A percentile compares a stretch with the other conserved stretches of the same genome.
Conservation (phyloP, 2,888 invertebrate genomes). For the Tenthredo scrophulariae region DNA sequence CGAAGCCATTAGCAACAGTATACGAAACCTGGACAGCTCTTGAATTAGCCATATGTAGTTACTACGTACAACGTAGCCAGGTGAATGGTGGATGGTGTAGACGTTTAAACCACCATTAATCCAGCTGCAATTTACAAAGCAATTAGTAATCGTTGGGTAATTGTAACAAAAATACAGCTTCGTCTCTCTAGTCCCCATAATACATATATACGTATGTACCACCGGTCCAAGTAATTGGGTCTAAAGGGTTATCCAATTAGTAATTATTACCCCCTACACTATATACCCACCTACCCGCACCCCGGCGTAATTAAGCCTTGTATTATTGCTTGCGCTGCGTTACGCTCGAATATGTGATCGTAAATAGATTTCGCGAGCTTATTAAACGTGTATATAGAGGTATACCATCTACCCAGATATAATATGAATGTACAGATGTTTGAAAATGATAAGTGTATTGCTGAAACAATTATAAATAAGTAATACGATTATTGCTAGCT, state of each 20-base stretch:
- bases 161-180: constrained; percentile 18
- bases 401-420: background rate
- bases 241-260: constrained; percentile 51
- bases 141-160: constrained; percentile 26
- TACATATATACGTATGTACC: background rate
- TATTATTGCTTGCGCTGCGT: constrained; percentile 9
- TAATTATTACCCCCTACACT: constrained; percentile 39
- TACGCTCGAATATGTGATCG: constrained; percentile 12
- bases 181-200: background rate
- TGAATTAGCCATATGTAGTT: background rate
- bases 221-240: constrained; percentile 35
- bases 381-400: background rate
- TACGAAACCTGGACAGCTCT: constrained; percentile 4
- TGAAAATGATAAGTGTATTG: background rate
- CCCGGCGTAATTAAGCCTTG: constrained; percentile 1
- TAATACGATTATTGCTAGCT: constrained; percentile 6
- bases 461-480: background rate
- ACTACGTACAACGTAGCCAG: background rate
- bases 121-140: constrained; percentile 1
- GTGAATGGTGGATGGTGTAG: constrained; percentile 5
- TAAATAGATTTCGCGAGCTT: constrained; percentile 7
- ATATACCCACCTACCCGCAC: background rate
- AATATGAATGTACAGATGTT: background rate
- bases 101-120: constrained; percentile 26
- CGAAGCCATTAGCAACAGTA: background rate